These are phyloP conservation scores for Microcebus ravelobensis DNA, from an alignment of 2,113 vertebrate genomes.

Conservation along the genomic window DNA sequence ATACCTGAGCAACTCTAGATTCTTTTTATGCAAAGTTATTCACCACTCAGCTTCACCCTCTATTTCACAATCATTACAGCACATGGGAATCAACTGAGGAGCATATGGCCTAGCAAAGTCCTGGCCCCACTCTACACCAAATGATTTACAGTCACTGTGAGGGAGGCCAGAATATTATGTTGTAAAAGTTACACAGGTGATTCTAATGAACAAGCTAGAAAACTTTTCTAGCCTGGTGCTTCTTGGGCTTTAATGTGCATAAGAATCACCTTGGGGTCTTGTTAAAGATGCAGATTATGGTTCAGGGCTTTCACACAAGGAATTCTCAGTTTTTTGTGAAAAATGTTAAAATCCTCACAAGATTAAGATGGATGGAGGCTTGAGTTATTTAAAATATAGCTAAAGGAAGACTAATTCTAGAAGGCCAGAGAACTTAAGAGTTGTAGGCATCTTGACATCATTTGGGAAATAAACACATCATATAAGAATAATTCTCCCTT, in stretches of 20 bases:
- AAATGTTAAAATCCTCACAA: background rate
- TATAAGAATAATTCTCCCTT: background rate
- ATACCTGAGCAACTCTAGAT: background rate
- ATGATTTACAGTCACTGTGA: background rate
- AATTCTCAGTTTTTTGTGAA: background rate
- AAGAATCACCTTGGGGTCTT: background rate
- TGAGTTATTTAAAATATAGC: constrained; percentile 13
- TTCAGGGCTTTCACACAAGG: background rate
- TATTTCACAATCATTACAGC: background rate
- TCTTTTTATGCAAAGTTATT: background rate
- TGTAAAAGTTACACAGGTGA: background rate
- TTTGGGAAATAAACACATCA: background rate
- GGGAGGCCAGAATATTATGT: background rate
- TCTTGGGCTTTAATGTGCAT: background rate
- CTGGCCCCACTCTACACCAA: background rate
- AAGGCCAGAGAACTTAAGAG: background rate
- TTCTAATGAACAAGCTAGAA: background rate
- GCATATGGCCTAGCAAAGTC: background rate
- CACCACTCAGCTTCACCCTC: background rate
- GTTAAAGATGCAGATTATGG: background rate
- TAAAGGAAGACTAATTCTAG: background rate
- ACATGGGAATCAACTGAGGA: background rate
- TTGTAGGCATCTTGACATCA: background rate
- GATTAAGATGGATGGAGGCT: background rate
- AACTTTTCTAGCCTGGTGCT: background rate